These are phyloP conservation scores for Piliocolobus tephrosceles DNA, from an alignment of 2,113 vertebrate species.

Conservation along the genomic window DNA sequence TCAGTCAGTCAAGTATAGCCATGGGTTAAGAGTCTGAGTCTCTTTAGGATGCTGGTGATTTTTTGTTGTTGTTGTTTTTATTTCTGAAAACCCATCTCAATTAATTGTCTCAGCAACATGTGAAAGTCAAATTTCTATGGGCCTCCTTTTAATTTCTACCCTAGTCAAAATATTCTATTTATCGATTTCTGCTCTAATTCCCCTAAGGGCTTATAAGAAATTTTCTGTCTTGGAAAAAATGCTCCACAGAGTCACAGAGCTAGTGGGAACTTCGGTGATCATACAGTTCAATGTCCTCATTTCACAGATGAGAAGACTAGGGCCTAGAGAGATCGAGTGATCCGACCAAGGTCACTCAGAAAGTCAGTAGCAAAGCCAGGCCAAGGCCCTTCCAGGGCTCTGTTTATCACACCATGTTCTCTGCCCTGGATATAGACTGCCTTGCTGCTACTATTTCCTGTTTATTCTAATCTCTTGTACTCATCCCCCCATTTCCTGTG, in stretches of 20 bases:
- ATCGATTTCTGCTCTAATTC: background rate
- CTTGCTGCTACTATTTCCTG: background rate
- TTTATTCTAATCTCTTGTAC: background rate
- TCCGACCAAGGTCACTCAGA: background rate
- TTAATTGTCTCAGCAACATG: background rate
- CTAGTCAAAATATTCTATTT: background rate
- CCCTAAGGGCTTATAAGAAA: background rate
- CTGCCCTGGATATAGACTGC: too few species aligned
- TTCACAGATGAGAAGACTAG: background rate
- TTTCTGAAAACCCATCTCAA: background rate
- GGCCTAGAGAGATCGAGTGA: background rate
- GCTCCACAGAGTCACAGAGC: background rate
- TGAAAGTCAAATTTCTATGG: background rate
- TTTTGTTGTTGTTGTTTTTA: background rate
- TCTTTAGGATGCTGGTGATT: background rate
- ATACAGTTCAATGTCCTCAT: background rate
- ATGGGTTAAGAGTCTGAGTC: background rate
- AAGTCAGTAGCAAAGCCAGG: background rate
- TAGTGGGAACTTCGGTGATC: background rate
- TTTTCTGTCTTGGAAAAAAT: background rate
- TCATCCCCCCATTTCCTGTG: background rate
- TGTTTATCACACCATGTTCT: background rate
- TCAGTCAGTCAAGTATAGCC: background rate
- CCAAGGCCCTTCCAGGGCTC: background rate
- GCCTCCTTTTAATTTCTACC: background rate